Evolutionary conservation across 2,888 invertebrate species (phyloP).

Genomic region (Pseudococcus jackbeardsleyi): DNA sequence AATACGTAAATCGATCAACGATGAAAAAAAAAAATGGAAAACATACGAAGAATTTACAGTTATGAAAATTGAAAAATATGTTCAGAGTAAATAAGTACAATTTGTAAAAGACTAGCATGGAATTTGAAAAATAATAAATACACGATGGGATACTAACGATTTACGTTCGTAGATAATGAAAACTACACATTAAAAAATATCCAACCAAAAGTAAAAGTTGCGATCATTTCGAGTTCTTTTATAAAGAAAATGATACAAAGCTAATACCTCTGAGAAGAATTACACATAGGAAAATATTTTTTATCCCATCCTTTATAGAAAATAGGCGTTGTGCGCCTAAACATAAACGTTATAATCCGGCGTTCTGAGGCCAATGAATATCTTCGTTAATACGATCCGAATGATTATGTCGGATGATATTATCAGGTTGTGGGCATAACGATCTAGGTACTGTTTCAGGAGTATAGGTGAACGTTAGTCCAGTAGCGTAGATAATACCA

Average conservation of each 20-base stretch:
- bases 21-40: background rate
- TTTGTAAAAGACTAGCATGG: constrained; percentile 52
- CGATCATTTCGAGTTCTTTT: background rate
- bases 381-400: constrained; percentile 58
- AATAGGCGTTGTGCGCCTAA: background rate
- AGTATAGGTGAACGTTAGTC: constrained; percentile 99
- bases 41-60: background rate
- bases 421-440: constrained; percentile 86
- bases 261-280: background rate
- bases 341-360: constrained; percentile 58
- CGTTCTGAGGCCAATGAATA: constrained; percentile 61
- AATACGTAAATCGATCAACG: background rate
- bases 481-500: constrained; percentile 98
- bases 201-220: background rate
- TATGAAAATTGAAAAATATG: background rate
- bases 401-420: constrained; percentile 76
- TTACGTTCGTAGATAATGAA: background rate
- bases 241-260: background rate
- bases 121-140: constrained; percentile 39
- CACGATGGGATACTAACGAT: constrained; percentile 9
- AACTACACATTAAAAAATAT: background rate
- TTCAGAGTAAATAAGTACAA: constrained; percentile 50
- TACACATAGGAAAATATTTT: background rate
- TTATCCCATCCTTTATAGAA: background rate
- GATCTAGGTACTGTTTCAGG: constrained; percentile 95